Percentiles rank a stretch among this genome's conserved stretches.
Evolutionary conservation across 1,140 invertebrate genomes (phyloP).

Genomic region (Calliopsis andreniformis): DNA sequence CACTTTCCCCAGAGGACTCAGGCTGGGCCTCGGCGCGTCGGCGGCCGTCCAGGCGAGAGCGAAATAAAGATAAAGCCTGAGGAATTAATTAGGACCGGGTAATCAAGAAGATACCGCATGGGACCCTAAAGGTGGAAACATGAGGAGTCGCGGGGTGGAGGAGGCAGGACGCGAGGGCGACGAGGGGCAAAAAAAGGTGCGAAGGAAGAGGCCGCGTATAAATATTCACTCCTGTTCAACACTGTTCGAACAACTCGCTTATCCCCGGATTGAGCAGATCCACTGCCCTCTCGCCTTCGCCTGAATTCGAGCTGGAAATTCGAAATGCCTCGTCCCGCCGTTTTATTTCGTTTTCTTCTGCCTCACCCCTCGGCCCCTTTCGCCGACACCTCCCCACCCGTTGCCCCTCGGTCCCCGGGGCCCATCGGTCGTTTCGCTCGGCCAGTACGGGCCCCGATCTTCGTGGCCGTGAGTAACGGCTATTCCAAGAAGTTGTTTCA

Average conservation of each 20-base stretch:
- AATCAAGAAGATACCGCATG: conserved; percentile 78
- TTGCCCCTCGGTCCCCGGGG: conserved; percentile 5
- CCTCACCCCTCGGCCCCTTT: conserved; percentile 1
- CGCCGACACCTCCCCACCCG: conserved; percentile 9
- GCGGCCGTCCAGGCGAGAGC: conserved; percentile 42
- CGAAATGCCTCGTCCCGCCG: conserved; percentile 66
- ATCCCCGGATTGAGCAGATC: conserved; percentile 72
- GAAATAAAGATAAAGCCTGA: conserved; percentile 78
- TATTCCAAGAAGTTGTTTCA: conserved; percentile 81
- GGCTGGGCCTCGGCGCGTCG: conserved; percentile 39
- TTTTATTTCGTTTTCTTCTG: conserved; percentile 51
- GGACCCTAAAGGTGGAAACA: conserved; percentile 44
- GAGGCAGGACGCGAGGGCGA: conserved; percentile 1
- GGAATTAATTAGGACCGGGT: conserved; percentile 79
- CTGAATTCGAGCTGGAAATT: conserved; percentile 67
- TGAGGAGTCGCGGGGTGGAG: conserved; percentile 31
- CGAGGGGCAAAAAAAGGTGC: conserved; percentile 73
- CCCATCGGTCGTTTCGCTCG: conserved; percentile 48
- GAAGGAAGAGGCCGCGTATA: conserved; percentile 74
- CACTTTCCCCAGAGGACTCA: conserved; percentile 11
- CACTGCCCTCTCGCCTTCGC: conserved; percentile 32
- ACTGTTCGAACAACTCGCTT: conserved; percentile 75
- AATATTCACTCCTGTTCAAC: conserved; percentile 78
- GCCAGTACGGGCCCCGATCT: conserved; percentile 59
- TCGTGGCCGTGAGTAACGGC: conserved; percentile 79